Conservation (phyloP, 2,888 invertebrate species). For the Myathropa florea region DNA sequence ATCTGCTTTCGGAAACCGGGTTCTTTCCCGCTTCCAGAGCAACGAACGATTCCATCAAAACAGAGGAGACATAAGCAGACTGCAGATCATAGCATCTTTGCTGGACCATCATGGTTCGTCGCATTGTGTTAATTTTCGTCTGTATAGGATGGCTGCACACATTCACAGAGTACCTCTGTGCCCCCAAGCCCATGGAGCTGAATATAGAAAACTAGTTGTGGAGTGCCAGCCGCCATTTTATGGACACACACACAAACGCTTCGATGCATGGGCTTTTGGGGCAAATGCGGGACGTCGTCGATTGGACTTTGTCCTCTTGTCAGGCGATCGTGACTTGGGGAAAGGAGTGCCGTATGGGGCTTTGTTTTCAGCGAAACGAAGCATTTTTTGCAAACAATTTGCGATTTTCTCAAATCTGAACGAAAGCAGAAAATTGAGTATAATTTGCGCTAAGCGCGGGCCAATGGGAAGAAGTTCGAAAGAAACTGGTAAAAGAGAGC, state of each 20-base stretch:
- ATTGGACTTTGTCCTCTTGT: background rate
- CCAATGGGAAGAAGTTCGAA: background rate
- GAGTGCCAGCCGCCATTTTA: constrained; percentile 61
- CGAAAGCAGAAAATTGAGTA: background rate
- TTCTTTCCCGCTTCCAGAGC: constrained; percentile 42
- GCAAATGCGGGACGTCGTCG: background rate
- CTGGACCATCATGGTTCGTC: constrained; percentile 25
- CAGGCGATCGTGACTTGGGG: background rate
- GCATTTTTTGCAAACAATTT: background rate
- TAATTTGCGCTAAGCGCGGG: background rate
- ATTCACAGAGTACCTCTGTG: constrained; percentile 1
- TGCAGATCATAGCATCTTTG: constrained; percentile 37
- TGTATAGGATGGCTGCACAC: background rate
- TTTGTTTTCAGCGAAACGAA: background rate
- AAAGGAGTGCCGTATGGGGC: background rate
- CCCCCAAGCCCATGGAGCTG: constrained; percentile 28
- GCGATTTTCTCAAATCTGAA: background rate
- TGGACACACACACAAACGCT: background rate
- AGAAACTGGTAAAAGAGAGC: background rate
- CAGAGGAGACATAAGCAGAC: constrained; percentile 51
- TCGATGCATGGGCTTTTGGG: background rate
- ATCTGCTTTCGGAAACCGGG: background rate
- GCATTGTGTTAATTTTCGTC: constrained; percentile 7
- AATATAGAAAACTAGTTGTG: constrained; percentile 61
- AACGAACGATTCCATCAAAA: constrained; percentile 45